These are phyloP conservation scores for Crocuta crocuta DNA, from an alignment of 2,113 vertebrate genomes.

Conservation along the genomic window DNA sequence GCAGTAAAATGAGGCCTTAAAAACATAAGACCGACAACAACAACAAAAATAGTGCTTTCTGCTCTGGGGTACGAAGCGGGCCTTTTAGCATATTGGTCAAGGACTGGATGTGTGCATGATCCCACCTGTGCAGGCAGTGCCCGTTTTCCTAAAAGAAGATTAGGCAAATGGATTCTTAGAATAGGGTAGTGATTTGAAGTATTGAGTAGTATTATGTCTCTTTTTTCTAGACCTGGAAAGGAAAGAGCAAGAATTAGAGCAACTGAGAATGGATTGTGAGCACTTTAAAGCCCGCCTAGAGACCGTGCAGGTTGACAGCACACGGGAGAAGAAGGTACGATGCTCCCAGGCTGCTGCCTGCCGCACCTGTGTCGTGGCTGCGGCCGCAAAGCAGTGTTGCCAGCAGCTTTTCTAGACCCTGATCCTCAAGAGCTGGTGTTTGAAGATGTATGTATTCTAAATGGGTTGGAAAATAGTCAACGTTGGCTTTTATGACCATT, in stretches of 20 bases:
- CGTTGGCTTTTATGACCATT: not conserved
- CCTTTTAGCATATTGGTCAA: too few species aligned
- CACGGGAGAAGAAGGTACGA: constrained; percentile 93
- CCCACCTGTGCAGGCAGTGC: not conserved
- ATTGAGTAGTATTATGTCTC: constrained; percentile 43
- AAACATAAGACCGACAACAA: constrained; percentile 18
- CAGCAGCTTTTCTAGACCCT: not conserved
- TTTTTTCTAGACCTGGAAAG: constrained; percentile 87
- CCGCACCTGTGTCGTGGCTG: rapidly evolving
- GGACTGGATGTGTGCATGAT: not conserved
- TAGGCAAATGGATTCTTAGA: not conserved
- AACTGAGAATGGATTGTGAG: constrained; percentile 90
- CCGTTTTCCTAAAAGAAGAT: not conserved
- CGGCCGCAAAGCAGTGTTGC: not conserved
- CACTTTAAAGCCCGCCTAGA: constrained; percentile 93
- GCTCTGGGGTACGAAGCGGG: not conserved
- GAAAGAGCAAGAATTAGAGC: constrained; percentile 88
- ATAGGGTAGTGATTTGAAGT: not conserved
- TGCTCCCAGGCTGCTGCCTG: rapidly evolving
- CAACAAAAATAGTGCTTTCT: not conserved
- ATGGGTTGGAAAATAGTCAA: not conserved
- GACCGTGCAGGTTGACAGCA: constrained; percentile 88
- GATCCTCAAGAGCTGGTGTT: not conserved
- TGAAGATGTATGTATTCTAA: not conserved
- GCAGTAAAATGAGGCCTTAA: constrained; percentile 37